Conservation (phyloP, 1,140 invertebrate species). For the Branchinecta lindahli region DNA sequence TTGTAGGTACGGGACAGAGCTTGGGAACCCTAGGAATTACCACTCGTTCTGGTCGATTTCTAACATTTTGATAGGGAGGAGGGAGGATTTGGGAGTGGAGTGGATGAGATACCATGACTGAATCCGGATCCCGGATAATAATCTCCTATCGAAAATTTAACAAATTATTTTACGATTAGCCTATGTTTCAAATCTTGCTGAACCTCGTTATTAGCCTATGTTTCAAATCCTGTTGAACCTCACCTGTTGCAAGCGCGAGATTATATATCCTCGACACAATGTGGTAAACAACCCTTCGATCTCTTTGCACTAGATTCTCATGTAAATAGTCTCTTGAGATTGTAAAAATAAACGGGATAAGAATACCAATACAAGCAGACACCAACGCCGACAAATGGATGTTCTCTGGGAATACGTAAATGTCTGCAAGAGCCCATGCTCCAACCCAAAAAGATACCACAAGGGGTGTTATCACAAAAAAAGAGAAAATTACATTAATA, state of each 20-base stretch:
- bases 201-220: background rate
- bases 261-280: background rate
- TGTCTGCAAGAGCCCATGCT: background rate
- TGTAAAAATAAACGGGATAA: slow-evolving; percentile 6
- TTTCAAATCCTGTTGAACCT: background rate
- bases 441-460: background rate
- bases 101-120: no score
- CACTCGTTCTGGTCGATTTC: no score
- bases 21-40: no score
- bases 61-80: no score
- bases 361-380: background rate
- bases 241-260: background rate
- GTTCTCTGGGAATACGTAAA: background rate
- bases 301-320: background rate
- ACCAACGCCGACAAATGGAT: background rate
- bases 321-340: background rate
- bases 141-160: no score
- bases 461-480: background rate
- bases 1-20: no score
- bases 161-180: no score
- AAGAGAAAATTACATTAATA: background rate
- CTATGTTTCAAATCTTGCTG: background rate
- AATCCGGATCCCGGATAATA: no score
- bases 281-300: background rate
- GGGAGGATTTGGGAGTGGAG: no score